phyloP scores from a whole-genome alignment of 2,888 invertebrate species.

The Drosophila emarginata region DNA sequence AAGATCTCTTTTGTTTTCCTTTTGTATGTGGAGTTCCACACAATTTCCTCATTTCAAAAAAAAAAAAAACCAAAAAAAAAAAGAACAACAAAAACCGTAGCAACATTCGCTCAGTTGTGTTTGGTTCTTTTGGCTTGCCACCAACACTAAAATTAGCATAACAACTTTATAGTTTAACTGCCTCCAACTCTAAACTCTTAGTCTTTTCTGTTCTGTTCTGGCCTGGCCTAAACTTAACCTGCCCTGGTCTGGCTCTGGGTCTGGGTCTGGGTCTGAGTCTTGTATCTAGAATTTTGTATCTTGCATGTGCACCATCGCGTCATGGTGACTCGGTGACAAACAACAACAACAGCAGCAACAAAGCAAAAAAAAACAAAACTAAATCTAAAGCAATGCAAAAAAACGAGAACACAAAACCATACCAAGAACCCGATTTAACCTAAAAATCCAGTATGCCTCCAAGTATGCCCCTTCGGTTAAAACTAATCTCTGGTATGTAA shows the following conservation, averaged over 20 bases:
- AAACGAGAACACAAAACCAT: conserved; percentile 15
- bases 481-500: conserved; percentile 16
- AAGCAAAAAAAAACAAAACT: conserved; percentile 20
- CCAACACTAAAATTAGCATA: conserved; percentile 81
- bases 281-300: conserved; percentile 75
- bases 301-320: conserved; percentile 50
- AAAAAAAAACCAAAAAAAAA: conserved; percentile 6
- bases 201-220: conserved; percentile 17
- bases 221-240: conserved; percentile 23
- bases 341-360: conserved; percentile 39
- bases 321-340: conserved; percentile 25
- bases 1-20: conserved; percentile 58
- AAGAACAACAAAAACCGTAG: conserved; percentile 3
- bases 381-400: conserved; percentile 12
- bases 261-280: conserved; percentile 21
- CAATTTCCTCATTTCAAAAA: conserved; percentile 76
- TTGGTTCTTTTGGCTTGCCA: conserved; percentile 43
- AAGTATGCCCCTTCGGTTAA: conserved; percentile 19
- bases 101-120: conserved; percentile 21
- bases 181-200: conserved; percentile 44
- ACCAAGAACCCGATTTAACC: conserved; percentile 43
- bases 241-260: conserved; percentile 34
- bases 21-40: conserved; percentile 66
- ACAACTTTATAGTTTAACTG: conserved; percentile 82
- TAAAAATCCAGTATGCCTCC: background rate